These are phyloP conservation scores for Isoperla grammatica DNA, from an alignment of 2,888 invertebrate species.

Conservation along the genomic window DNA sequence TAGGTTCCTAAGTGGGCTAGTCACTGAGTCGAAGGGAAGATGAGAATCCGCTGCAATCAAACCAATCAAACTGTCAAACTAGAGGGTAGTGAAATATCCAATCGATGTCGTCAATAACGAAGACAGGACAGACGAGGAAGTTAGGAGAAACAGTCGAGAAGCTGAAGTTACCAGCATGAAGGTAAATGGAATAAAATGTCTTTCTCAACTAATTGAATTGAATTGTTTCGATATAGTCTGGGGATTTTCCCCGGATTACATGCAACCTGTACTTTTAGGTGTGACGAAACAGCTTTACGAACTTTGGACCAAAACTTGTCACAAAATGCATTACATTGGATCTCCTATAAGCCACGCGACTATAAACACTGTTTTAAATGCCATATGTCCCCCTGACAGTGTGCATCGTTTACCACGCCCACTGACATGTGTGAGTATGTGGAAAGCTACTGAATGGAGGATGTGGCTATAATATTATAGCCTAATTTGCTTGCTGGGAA, in stretches of 20 bases:
- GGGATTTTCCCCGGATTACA: constrained; percentile 27
- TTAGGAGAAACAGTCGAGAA: background rate
- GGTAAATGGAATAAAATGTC: constrained; percentile 21
- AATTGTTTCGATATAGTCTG: constrained; percentile 23
- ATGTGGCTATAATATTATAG: constrained; percentile 26
- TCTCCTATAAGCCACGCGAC: background rate
- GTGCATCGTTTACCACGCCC: constrained; percentile 21
- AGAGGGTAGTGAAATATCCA: constrained; percentile 8
- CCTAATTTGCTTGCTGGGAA: background rate
- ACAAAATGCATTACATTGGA: constrained; percentile 3
- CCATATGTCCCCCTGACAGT: no score
- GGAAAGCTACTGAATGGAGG: constrained; percentile 27
- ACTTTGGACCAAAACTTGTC: background rate
- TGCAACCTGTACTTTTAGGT: constrained; percentile 23
- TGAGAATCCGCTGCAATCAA: no score
- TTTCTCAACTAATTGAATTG: constrained; percentile 5
- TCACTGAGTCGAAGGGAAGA: no score
- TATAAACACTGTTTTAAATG: constrained; percentile 20
- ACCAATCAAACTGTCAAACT: no score
- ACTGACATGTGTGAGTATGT: constrained; percentile 13
- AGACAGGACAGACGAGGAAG: constrained; percentile 7
- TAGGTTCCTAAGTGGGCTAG: no score
- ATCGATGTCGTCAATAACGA: background rate
- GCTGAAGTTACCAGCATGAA: background rate
- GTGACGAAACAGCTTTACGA: constrained; percentile 21